Base-by-base conservation (phyloP, 2,888 invertebrate species). In the Celastrina argiolus region DNA sequence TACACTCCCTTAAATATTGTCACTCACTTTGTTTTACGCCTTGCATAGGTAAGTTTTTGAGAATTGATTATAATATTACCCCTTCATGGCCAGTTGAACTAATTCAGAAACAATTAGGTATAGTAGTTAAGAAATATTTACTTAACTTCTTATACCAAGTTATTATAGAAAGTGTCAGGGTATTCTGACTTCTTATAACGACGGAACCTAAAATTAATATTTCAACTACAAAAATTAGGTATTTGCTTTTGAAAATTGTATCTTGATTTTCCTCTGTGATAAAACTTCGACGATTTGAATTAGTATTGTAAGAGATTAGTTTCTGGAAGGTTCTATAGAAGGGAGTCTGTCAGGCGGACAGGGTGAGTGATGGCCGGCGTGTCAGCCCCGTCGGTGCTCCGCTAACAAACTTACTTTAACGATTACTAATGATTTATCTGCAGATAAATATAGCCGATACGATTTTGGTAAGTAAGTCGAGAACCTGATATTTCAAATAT, bases 361-460 rank as follows among this genome's bases (percentile, higher is more conserved):
- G 36, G 39, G 22, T 61, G 61, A 61, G 12, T 61, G 61, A 61
- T 61, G 61, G 36, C 5, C 12, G 18, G 2, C 59, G 18, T 58
- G 61, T 39, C 61, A 61, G 39, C 6, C 12, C 14, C 14, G 34
- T 18, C 22, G 56, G 26, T 5, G 56, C 28, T 56, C 28, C 5
- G 61, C 61, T 61, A 61, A 61, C 61, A 61, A 61, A 61, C 22
- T 61, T 61, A 22, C 61, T 51, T 14, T 26, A 51, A 51, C 51
- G 22, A 51, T 51, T 51, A 51, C 51, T 22, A 51, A 51, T 22
- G 51, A 51, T 51, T 51, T 26, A 51, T 51, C 3, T 22, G 12
- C 22, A 51, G 51, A 51, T 51, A 51, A 51, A 51, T 51, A 51
- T 22, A 36, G 51, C 18, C 45, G 45, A 45, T 18, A 6, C 14